These are phyloP conservation scores for Caenorhabditis sinica DNA, from an alignment of 2,888 invertebrate genomes.

Conservation along the genomic window DNA sequence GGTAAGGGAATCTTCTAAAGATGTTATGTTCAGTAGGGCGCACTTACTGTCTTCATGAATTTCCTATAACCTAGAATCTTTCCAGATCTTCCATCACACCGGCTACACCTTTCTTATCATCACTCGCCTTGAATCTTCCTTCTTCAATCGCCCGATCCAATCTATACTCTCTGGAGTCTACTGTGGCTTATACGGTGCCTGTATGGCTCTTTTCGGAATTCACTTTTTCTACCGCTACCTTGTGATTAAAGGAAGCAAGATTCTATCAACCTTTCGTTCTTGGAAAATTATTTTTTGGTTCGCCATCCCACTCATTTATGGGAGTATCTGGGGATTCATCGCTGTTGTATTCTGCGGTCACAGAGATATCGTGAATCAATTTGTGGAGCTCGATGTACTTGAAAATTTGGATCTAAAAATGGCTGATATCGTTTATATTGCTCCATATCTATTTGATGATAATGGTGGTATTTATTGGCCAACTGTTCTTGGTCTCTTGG, in stretches of 20 bases:
- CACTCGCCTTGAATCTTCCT: neutral
- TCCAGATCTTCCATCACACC: conserved; percentile 5
- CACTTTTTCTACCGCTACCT: conserved; percentile 45
- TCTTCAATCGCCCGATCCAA: neutral
- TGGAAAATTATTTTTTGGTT: conserved; percentile 22
- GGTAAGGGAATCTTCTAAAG: neutral
- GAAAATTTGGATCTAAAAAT: conserved; percentile 4
- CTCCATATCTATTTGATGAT: neutral
- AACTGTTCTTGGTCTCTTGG: neutral
- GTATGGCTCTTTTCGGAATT: conserved; percentile 23
- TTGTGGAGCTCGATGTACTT: neutral
- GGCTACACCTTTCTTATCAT: conserved; percentile 19
- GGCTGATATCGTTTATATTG: conserved; percentile 15
- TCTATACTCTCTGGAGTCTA: conserved; percentile 5
- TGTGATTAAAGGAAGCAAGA: conserved; percentile 1
- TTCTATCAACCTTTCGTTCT: neutral
- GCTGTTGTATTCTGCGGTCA: neutral
- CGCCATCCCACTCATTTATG: neutral
- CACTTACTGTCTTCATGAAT: neutral
- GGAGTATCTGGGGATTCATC: conserved; percentile 10
- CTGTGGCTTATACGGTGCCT: conserved; percentile 20
- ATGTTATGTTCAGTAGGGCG: too few relatives aligned
- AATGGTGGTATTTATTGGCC: neutral
- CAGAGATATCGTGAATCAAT: neutral
- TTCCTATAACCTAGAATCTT: neutral